Percentiles rank a stretch among this genome's conserved stretches.
phyloP scores from a whole-genome alignment of 2,888 invertebrate species.

The Protonemura montana region DNA sequence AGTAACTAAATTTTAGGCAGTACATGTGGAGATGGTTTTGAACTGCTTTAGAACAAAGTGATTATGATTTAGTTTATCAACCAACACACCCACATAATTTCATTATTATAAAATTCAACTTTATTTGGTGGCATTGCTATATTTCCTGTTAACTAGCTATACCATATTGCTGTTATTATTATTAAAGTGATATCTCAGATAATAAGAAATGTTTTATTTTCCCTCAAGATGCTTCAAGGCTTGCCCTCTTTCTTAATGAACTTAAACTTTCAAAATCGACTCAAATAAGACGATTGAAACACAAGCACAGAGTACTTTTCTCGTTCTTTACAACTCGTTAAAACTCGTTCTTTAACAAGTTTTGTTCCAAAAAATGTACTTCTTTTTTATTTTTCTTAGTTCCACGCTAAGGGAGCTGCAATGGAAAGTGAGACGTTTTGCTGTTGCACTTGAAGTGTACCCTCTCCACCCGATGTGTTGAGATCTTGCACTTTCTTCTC shows the following conservation, averaged over 20 bases:
- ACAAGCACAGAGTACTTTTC: no score
- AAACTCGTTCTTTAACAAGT: no score
- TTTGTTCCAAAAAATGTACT: no score
- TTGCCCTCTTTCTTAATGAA: no score
- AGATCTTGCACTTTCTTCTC: constrained; percentile 22
- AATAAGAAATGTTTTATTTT: not conserved
- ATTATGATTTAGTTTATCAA: not conserved
- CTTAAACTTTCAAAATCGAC: no score
- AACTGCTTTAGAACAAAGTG: not conserved
- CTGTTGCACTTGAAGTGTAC: no score
- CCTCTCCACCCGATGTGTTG: not conserved
- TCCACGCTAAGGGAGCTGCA: no score
- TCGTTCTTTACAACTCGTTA: no score
- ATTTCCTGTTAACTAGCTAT: not conserved
- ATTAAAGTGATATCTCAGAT: not conserved
- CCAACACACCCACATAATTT: not conserved
- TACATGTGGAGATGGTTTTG: not conserved
- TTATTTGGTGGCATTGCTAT: not conserved
- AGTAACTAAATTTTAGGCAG: not conserved
- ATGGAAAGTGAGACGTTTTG: no score
- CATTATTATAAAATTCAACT: not conserved
- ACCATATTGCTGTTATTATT: not conserved
- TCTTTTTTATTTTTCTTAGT: no score
- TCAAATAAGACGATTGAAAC: no score
- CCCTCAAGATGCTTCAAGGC: no score